Percentiles rank a stretch among this genome's conserved stretches.
Evolutionary conservation across 1,140 invertebrate genomes (phyloP).

Genomic region (Calycopis cecrops): DNA sequence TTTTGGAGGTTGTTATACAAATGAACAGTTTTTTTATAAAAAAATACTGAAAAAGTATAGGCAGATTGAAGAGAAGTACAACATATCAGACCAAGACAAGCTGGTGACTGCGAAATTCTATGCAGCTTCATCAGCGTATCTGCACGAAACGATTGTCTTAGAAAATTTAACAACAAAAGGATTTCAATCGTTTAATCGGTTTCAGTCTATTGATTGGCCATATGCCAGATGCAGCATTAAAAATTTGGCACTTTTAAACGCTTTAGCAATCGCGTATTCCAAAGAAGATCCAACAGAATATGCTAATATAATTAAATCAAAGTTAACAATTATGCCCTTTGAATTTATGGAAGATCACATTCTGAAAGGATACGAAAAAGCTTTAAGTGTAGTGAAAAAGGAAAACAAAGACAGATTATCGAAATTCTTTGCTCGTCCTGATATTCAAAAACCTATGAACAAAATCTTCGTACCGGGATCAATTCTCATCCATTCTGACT

Average conservation of each 20-base stretch:
- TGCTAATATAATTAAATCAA: conserved; percentile 7
- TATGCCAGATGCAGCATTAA: conserved; percentile 30
- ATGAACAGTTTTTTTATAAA: conserved; percentile 33
- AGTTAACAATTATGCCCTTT: background rate
- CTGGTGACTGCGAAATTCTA: conserved; percentile 27
- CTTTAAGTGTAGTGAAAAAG: conserved; percentile 16
- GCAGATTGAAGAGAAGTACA: conserved; percentile 24
- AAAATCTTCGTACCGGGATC: conserved; percentile 27
- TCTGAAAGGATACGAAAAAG: background rate
- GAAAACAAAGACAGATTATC: conserved; percentile 25
- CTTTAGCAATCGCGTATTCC: conserved; percentile 34
- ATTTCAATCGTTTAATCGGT: conserved; percentile 31
- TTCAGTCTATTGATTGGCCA: conserved; percentile 36
- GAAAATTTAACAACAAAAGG: conserved; percentile 34
- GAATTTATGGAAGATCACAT: background rate
- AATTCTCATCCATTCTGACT: conserved; percentile 47
- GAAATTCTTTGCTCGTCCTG: conserved; percentile 14
- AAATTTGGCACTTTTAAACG: conserved; percentile 40
- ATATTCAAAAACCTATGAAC: conserved; percentile 6
- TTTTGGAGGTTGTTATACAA: conserved; percentile 17
- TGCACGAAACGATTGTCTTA: conserved; percentile 35
- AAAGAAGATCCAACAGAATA: conserved; percentile 29
- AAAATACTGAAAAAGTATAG: conserved; percentile 21
- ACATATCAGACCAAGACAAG: conserved; percentile 17
- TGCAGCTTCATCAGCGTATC: conserved; percentile 20